Base-by-base conservation (phyloP, 23 tunicate species). In the Aplidium turbinatum region DNA sequence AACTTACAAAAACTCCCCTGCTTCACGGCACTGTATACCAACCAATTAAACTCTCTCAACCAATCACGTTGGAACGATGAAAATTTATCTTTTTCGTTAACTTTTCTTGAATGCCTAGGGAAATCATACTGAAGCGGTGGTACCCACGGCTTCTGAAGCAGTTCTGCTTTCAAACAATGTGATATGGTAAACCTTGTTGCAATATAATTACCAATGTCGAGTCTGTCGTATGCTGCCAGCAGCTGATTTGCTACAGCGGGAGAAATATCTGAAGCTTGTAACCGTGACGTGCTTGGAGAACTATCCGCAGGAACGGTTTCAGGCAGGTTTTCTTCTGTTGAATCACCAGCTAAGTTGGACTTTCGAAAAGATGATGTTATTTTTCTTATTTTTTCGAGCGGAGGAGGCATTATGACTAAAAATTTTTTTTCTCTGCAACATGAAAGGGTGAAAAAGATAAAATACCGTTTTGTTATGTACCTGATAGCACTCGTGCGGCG, bases 141-240 rank as follows among this genome's bases (percentile, higher is more conserved):
- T 32, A 62, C 30, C 68, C 35, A 62, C 68, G 39, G 68, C 22
- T 62, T 62, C 38, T 62, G 68, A 62, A 29, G 68, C 36, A 62
- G n/a, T 62, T 62, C 39, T 62, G 68, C 7, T 62, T 62, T 62
- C 13, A 62, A 62, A 62, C 68, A 6, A 29, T 32, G 9, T 32
- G 68, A 38, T 62, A 24, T 62, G 68, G 36, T 62, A 7, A 62
- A 62, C 39, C 68, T 62, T 62, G 68, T 29, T 62, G 68, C 68
- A 62, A 62, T 62, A n/a, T 29, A 62, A 62, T 62, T 62, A 29
- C 68, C 36, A 62, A 62, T 29, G 22, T 62, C 36, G 30, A 62
- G 20, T 62, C 38, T 62, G 68, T n/a, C 61, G 5, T 54, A 54
- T 54, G 61, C 61, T 20, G 23, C 22, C 61, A 54, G 21, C 24